A percentile compares a stretch with the other conserved stretches of the same genome.
These are phyloP conservation scores for Timema podura DNA, from an alignment of 2,888 invertebrate species.

Conservation along the genomic window DNA sequence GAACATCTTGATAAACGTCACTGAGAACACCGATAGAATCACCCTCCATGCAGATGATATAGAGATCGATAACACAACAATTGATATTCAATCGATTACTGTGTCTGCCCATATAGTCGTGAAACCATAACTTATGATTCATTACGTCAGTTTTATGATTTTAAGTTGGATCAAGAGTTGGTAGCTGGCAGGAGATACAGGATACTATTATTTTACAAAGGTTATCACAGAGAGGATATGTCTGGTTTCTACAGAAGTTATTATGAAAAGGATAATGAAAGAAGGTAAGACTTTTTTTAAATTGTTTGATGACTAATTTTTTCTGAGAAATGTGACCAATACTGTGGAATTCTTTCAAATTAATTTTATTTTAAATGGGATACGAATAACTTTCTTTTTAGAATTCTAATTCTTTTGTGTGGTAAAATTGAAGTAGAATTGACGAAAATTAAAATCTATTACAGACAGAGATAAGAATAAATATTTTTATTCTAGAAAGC, in stretches of 20 bases:
- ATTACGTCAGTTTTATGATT: background rate
- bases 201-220: slow-evolving; percentile 21
- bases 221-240: slow-evolving; percentile 30
- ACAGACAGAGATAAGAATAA: no score
- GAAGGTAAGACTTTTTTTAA: background rate
- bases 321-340: no score
- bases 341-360: no score
- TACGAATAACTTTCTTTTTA: no score
- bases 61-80: slow-evolving; percentile 14
- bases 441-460: no score
- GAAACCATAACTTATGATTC: background rate
- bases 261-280: slow-evolving; percentile 26
- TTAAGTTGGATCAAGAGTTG: slow-evolving; percentile 4
- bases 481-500: no score
- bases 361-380: no score
- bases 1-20: slow-evolving; percentile 49
- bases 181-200: background rate
- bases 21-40: slow-evolving; percentile 51
- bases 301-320: no score
- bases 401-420: no score
- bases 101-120: background rate
- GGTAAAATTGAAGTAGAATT: no score
- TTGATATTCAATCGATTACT: background rate
- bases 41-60: slow-evolving; percentile 24
- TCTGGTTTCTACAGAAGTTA: slow-evolving; percentile 33